phyloP scores from a whole-genome alignment of 2,888 invertebrate species.

The Protophormia terraenovae region DNA sequence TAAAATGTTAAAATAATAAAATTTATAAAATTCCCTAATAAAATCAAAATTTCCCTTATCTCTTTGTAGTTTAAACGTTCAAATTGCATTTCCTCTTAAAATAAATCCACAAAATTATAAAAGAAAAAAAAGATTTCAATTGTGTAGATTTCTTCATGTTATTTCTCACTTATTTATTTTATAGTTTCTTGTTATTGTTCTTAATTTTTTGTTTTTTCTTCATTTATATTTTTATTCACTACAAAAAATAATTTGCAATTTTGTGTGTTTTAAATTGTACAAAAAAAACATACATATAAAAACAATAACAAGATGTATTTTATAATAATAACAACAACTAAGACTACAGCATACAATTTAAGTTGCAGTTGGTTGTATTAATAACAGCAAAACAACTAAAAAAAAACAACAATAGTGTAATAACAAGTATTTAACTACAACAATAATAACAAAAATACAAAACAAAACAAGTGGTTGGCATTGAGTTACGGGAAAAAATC shows the following conservation, averaged over 20 bases:
- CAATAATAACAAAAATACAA: constrained; percentile 14
- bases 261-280: neutral
- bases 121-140: neutral
- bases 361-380: constrained; percentile 32
- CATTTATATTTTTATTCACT: neutral
- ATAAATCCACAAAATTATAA: neutral
- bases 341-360: neutral
- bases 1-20: too few species aligned
- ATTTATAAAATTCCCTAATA: too few species aligned
- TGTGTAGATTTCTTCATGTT: neutral
- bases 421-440: constrained; percentile 43
- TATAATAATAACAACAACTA: constrained; percentile 4
- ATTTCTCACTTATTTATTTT: neutral
- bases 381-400: too few species aligned
- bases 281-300: neutral
- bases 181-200: neutral
- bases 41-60: neutral
- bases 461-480: constrained; percentile 71
- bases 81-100: neutral
- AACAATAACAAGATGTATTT: constrained; percentile 24
- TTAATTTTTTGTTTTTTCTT: neutral
- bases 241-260: constrained; percentile 1
- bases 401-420: constrained; percentile 4
- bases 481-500: constrained; percentile 58
- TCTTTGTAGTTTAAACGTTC: neutral